Base-by-base conservation (phyloP, 1,140 invertebrate species). In the Bombus ignitus region DNA sequence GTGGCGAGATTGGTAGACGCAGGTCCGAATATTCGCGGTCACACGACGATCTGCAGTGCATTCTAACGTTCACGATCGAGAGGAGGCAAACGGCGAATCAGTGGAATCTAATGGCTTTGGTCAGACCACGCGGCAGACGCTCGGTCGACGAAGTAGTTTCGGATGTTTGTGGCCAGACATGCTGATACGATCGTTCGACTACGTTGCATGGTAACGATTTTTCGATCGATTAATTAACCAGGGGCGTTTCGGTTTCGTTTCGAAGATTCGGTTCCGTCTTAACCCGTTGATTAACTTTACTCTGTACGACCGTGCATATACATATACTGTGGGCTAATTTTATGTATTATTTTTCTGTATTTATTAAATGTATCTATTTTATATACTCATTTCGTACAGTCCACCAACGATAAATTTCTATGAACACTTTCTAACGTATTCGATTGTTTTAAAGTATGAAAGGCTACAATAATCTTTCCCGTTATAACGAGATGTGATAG, bases 81-180 rank as follows among this genome's bases (percentile, higher is more conserved):
- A 39, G 68, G 44, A 70, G 37, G 68, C 68, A 70, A 70, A 39
- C 35, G 25, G 32, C 39, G 76, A 44, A 32, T 65, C 81, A 76
- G 73, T 77, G 74, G 81, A 83, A 68, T 77, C 44, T n/a, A 62
- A 70, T 59, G 74, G 44, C 57, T 74, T 74, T 32, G 80, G 80
- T 57, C 70, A 62, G 81, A 68, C 81, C 62, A 28, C 42, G 42
- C n/a, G 35, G 32, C 57, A 81, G 80, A 44, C 71, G 80, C n/a
- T 28, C 53, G 39, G 22, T 44, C 39, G 28, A 18, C 44, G 44
- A 70, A 83, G 81, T 83, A 83, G 81, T 70, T 83, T 70, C 74
- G 81, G 62, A 83, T 77, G 73, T 83, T 77, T 77, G 81, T 12
- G 74, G 81, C 8, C 74, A 53, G 73, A 77, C 74, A 75, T 25